A percentile compares a stretch with the other conserved stretches of the same genome.
Evolutionary conservation across 2,797 vertebrate genomes (phyloP).

Genomic region (Echiichthys vipera): DNA sequence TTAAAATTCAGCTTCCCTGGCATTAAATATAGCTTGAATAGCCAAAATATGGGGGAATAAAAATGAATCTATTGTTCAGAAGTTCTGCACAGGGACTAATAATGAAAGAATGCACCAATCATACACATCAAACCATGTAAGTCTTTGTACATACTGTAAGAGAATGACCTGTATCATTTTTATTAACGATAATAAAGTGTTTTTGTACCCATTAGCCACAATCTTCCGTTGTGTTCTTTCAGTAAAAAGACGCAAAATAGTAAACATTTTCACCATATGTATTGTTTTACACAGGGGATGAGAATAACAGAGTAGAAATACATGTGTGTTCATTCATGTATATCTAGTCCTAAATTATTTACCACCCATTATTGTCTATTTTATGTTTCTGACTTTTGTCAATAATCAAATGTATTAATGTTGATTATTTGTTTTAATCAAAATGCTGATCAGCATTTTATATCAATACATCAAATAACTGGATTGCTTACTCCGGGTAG

Average conservation of each 20-base stretch:
- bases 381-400: slow-evolving; percentile 18
- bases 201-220: slow-evolving; percentile 48
- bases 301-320: not conserved
- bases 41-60: slow-evolving; percentile 28
- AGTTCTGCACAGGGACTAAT: slow-evolving; percentile 6
- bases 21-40: slow-evolving; percentile 32
- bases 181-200: slow-evolving; percentile 50
- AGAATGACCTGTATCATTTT: slow-evolving; percentile 55
- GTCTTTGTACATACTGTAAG: slow-evolving; percentile 62
- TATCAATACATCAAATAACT: slow-evolving; percentile 28
- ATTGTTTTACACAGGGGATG: not conserved
- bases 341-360: not conserved
- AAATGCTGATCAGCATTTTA: slow-evolving; percentile 29
- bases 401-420: slow-evolving; percentile 21
- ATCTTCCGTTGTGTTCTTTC: not conserved
- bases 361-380: slow-evolving; percentile 26
- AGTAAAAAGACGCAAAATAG: not conserved
- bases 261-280: not conserved
- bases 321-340: not conserved
- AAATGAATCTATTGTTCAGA: slow-evolving; percentile 41
- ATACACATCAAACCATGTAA: slow-evolving; percentile 13
- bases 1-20: slow-evolving; percentile 32
- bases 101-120: slow-evolving; percentile 9
- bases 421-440: slow-evolving; percentile 9
- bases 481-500: too few species aligned